Conservation (phyloP, 2,113 vertebrate genomes). For the Labeo catla region DNA sequence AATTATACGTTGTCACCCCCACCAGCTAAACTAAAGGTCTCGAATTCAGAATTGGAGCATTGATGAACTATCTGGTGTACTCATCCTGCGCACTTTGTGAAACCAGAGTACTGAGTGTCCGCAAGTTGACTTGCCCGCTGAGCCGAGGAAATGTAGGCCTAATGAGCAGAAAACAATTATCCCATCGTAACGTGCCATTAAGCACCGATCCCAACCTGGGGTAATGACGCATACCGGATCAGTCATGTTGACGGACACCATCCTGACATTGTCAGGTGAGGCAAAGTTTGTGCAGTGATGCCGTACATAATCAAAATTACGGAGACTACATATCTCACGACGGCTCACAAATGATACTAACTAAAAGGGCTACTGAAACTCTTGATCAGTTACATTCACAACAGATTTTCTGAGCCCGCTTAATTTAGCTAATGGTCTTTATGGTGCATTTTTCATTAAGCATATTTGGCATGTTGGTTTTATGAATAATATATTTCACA, state of each 20-base stretch:
- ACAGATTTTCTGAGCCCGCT: conserved; percentile 24
- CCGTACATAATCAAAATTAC: conserved; percentile 15
- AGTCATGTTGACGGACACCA: conserved; percentile 41
- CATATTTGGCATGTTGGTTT: conserved; percentile 59
- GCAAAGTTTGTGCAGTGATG: not conserved
- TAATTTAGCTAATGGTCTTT: conserved; percentile 57
- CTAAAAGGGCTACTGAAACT: not conserved
- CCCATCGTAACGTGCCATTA: conserved; percentile 42
- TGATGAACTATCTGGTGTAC: not conserved
- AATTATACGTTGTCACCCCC: not conserved
- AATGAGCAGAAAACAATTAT: conserved; percentile 48
- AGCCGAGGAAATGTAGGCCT: conserved; percentile 31
- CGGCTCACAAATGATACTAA: not conserved
- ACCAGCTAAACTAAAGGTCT: not conserved
- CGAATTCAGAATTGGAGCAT: not conserved
- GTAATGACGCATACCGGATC: conserved; percentile 31
- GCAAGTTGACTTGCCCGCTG: not conserved
- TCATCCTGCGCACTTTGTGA: not conserved
- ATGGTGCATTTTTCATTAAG: conserved; percentile 56
- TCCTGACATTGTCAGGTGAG: conserved; percentile 32
- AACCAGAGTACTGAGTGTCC: not conserved
- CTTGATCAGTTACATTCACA: conserved; percentile 43
- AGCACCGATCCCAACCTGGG: conserved; percentile 17
- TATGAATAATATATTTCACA: conserved; percentile 64
- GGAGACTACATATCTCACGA: not conserved